A percentile compares a stretch with the other conserved stretches of the same genome.
Evolutionary conservation across 2,888 invertebrate species (phyloP).

Genomic region (Xanthorhoe spadicearia): DNA sequence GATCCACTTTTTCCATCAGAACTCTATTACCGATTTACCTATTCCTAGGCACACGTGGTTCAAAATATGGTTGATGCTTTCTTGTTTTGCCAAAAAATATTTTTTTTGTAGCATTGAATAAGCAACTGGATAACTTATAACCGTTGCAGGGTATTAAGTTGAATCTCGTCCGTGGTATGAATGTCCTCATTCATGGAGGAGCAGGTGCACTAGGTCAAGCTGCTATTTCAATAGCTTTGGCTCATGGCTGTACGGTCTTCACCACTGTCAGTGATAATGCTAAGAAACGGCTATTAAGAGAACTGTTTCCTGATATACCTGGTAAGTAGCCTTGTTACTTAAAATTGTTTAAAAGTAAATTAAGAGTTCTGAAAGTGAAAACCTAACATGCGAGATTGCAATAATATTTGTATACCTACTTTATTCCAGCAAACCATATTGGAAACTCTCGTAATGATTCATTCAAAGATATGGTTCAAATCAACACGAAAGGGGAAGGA

Average conservation of each 20-base stretch:
- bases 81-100: too few species aligned
- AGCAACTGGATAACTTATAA: too few species aligned
- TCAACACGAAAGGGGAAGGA: constrained; percentile 56
- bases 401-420: not conserved
- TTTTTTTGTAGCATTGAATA: too few species aligned
- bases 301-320: constrained; percentile 62
- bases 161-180: constrained; percentile 36
- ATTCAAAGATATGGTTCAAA: constrained; percentile 60
- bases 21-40: too few species aligned
- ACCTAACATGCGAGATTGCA: too few species aligned
- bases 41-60: too few species aligned
- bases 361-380: not conserved
- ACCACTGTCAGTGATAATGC: constrained; percentile 63
- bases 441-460: constrained; percentile 62
- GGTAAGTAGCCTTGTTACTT: constrained; percentile 45
- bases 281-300: constrained; percentile 65
- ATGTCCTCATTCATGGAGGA: constrained; percentile 50
- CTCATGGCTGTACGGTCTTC: constrained; percentile 60
- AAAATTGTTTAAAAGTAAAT: not conserved
- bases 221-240: constrained; percentile 60
- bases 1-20: too few species aligned
- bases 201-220: constrained; percentile 72
- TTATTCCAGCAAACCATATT: constrained; percentile 61
- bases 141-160: constrained; percentile 46
- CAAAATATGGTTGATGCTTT: too few species aligned